Base-by-base conservation (phyloP, 2,888 invertebrate genomes). In the Furcula furcula region DNA sequence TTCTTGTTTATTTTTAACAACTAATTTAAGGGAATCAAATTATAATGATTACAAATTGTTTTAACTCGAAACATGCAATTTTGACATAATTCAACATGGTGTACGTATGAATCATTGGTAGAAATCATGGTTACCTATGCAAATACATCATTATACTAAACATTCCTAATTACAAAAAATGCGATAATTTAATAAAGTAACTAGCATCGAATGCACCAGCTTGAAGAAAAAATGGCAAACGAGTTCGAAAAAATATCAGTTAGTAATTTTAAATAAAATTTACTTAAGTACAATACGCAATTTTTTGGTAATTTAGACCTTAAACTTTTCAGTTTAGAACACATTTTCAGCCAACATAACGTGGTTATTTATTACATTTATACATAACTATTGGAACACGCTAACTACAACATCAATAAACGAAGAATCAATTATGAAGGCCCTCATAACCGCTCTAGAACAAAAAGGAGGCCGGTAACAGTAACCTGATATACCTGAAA, bases 401-500 rank as follows among this genome's bases (percentile, higher is more conserved):
- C 25, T 25, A 25, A 25, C 10, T 25, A 14, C 9, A 5, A 6
- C 23, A 6, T 14, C 4, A 14, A 14, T 14, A 14, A 26, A 26
- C n/a, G 28, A 10, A 14, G 18, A 28, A 28, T 28, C 18, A 28
- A 28, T 28, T 28, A 28, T 28, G 9, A 28, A 28, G 9, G 18
- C 28, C 16, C 28, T 18, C 28, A 28, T 28, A 28, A 28, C 28
- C 18, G 18, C 18, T 28, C 28, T 28, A 61, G 55, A 52, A 68
- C 63, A 65, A 68, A 62, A 52, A 36, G 32, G 34, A 40, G 52
- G 43, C 55, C 49, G 40, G 40, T 46, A 37, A 34, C 40, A 42
- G 73, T 55, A 72, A 75, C 48, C 31, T 55, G 62, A 75, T 69
- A 73, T 45, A 54, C 48, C 58, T 67, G 74, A 64, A 74, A 75